Percentiles rank a stretch among this genome's conserved stretches.
Evolutionary conservation across 2,797 vertebrate genomes (phyloP).

Genomic region (Sciurus vulgaris): DNA sequence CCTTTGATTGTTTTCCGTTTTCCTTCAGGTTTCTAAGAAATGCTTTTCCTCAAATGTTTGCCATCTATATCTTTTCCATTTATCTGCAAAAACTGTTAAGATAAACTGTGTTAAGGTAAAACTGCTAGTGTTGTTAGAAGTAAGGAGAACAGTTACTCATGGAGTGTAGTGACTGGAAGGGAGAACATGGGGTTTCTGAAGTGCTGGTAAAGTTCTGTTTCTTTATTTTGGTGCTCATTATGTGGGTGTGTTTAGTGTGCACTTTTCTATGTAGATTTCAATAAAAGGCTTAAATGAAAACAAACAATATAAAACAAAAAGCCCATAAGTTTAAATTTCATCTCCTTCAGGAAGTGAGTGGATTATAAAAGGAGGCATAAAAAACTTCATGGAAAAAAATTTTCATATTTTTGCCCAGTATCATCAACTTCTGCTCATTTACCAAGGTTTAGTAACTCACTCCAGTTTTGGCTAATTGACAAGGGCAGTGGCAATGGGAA

Average conservation of each 20-base stretch:
- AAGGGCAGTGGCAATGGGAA: background rate
- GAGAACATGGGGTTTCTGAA: background rate
- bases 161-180: background rate
- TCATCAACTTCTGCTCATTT: background rate
- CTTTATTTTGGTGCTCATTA: background rate
- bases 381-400: background rate
- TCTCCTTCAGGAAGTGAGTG: background rate
- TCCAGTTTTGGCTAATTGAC: background rate
- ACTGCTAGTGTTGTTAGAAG: background rate
- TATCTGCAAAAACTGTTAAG: background rate
- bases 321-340: background rate
- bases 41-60: background rate
- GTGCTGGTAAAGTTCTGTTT: background rate
- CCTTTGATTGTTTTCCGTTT: background rate
- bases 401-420: background rate
- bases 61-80: background rate
- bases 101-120: background rate
- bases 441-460: background rate
- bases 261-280: background rate
- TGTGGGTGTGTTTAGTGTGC: background rate
- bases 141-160: background rate
- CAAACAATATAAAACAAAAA: background rate
- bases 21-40: background rate
- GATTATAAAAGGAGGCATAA: background rate
- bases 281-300: background rate